Base-by-base conservation (phyloP, 2,797 vertebrate species). In the Nothura maculosa region DNA sequence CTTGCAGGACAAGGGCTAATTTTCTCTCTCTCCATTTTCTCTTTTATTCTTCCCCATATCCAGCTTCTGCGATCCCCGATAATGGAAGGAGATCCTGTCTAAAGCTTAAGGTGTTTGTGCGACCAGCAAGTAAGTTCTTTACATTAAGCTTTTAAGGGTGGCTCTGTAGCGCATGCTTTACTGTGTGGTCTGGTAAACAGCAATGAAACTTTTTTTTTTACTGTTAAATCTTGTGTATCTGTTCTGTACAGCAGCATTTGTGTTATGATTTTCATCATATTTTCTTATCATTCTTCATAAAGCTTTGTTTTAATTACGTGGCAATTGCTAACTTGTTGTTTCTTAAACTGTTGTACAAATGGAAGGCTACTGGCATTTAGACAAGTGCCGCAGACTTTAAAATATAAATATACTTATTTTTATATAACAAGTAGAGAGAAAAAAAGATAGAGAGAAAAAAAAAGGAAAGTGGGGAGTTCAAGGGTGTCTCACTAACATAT, bases 71-170 rank as follows among this genome's bases (percentile, higher is more conserved):
- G 8, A 98, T 99, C 72, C 98, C 99, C 75, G 99, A 99, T 96
- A 99, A 99, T 12, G 99, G 99, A 97, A 99, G 98, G 96, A 99
- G 98, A 97, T 99, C 99, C 88, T 99, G 99, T 97, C 98, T 99
- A 98, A 99, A 99, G 98, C 99, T 99, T 93, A 99, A 99, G 97
- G 99, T 99, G 97, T 99, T 99, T 94, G 99, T 99, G 96, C 98
- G 99, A 97, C 99, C 99, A 97, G 98, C 99, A 98, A 99, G 99
- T 99, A 98, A 99, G 99, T 99, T 94, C 94, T 67, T 68, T 91
- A 94, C 30, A 84, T 88, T 94, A 87, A 90, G 87, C 85, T 95
- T 94, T 94, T 4, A 8, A 95, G 93, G 94, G 94, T 90, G 89
- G 84, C 96, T 96, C 95, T 95, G 74, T 88, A 62, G 95, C 25